These are phyloP conservation scores for Natator depressus DNA, from an alignment of 2,113 vertebrate genomes.

Conservation along the genomic window DNA sequence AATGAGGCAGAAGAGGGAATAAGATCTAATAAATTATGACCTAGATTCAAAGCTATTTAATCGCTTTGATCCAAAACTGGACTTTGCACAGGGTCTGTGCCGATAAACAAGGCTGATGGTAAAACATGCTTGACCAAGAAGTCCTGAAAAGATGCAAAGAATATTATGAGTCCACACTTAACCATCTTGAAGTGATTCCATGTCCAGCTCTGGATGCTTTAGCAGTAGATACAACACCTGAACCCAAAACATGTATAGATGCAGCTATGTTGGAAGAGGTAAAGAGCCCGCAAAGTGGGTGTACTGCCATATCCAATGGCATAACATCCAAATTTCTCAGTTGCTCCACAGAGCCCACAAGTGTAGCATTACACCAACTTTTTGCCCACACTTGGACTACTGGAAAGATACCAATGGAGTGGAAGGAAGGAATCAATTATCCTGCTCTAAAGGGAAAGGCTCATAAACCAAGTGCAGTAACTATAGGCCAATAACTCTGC, in stretches of 20 bases:
- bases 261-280: not conserved
- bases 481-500: not conserved
- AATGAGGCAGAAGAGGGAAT: not conserved
- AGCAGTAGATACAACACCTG: not conserved
- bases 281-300: not conserved
- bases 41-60: not conserved
- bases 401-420: not conserved
- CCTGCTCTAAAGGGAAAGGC: not conserved
- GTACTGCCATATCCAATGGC: not conserved
- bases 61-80: not conserved
- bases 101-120: not conserved
- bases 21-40: not conserved
- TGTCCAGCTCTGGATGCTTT: not conserved
- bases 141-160: not conserved
- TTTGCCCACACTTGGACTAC: not conserved
- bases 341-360: not conserved
- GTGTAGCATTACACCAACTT: not conserved
- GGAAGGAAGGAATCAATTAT: not conserved
- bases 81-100: not conserved
- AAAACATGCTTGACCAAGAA: not conserved
- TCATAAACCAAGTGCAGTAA: not conserved
- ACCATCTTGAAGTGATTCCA: not conserved
- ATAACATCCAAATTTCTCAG: not conserved
- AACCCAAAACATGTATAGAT: not conserved
- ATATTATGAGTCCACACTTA: not conserved